phyloP scores from a whole-genome alignment of 35 echinoderm and acorn worm species.

The Apostichopus californicus region DNA sequence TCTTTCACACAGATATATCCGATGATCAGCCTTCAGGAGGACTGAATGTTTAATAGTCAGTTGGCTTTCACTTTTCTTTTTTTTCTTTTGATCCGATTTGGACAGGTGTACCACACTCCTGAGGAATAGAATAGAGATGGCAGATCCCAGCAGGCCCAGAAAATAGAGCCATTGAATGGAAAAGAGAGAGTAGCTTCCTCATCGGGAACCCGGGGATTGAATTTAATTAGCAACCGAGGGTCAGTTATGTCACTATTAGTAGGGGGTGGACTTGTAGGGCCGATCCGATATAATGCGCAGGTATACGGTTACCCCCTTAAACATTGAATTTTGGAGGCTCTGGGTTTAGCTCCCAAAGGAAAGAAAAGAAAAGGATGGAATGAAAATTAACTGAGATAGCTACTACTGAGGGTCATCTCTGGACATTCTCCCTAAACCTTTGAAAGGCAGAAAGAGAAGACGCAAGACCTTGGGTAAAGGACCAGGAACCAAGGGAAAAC shows the following conservation, averaged over 20 bases:
- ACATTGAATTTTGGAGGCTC: not conserved
- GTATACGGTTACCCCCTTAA: not conserved
- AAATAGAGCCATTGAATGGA: not conserved
- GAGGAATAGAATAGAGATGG: constrained; percentile 20
- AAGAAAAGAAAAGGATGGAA: not conserved
- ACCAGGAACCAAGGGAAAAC: not conserved
- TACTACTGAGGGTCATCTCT: not conserved
- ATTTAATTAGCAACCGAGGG: constrained; percentile 34
- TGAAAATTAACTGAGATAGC: not conserved
- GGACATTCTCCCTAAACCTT: not conserved
- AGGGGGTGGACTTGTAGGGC: not conserved
- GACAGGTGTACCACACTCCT: constrained; percentile 28
- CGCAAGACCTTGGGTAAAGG: not conserved
- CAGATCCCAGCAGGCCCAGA: constrained; percentile 28
- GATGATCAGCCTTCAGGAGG: not conserved
- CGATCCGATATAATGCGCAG: not conserved
- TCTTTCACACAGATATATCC: not conserved
- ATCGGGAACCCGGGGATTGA: constrained; percentile 3
- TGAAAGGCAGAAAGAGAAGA: not conserved
- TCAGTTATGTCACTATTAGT: constrained; percentile 40
- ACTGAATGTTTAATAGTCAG: not conserved
- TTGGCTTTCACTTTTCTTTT: not conserved
- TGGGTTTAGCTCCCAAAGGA: too few species aligned
- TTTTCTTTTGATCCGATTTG: not conserved
- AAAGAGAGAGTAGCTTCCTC: not conserved